These are phyloP conservation scores for Epirrita christyi DNA, from an alignment of 2,888 invertebrate genomes.

Conservation along the genomic window DNA sequence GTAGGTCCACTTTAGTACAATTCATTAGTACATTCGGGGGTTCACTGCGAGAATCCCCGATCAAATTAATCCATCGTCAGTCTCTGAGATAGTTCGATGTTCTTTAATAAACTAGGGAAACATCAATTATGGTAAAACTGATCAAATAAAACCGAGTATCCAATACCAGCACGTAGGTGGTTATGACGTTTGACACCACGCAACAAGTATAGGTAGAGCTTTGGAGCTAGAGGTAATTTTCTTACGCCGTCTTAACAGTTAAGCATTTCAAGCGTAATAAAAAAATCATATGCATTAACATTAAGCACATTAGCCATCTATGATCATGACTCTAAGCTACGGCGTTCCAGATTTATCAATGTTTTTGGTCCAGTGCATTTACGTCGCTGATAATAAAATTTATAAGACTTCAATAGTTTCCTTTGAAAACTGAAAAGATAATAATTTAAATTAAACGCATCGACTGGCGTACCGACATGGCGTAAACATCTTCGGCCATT, in stretches of 20 bases:
- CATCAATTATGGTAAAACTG: slow-evolving; percentile 32
- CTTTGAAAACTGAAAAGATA: too few relatives aligned
- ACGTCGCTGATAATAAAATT: too few relatives aligned
- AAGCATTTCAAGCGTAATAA: too few relatives aligned
- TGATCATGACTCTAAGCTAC: too few relatives aligned
- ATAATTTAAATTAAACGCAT: too few relatives aligned
- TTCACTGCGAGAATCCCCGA: neutral
- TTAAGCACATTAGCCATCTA: too few relatives aligned
- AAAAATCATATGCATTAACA: neutral
- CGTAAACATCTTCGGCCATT: too few relatives aligned
- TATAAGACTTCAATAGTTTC: too few relatives aligned
- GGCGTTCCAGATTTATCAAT: too few relatives aligned
- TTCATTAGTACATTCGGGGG: too few relatives aligned
- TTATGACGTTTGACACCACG: slow-evolving; percentile 72
- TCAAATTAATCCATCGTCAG: neutral
- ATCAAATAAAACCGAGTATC: slow-evolving; percentile 61
- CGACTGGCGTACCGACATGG: too few relatives aligned
- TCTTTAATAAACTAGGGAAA: slow-evolving; percentile 21
- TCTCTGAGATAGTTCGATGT: slow-evolving; percentile 7
- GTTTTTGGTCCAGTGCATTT: too few relatives aligned
- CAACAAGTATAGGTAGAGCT: slow-evolving; percentile 65
- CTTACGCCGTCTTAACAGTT: neutral
- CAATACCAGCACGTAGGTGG: slow-evolving; percentile 69
- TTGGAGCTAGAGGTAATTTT: slow-evolving; percentile 6
- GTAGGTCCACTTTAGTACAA: neutral